Percentiles rank a stretch among this genome's conserved stretches.
Conservation (phyloP, 2,888 invertebrate species). For the Drepana falcataria region DNA sequence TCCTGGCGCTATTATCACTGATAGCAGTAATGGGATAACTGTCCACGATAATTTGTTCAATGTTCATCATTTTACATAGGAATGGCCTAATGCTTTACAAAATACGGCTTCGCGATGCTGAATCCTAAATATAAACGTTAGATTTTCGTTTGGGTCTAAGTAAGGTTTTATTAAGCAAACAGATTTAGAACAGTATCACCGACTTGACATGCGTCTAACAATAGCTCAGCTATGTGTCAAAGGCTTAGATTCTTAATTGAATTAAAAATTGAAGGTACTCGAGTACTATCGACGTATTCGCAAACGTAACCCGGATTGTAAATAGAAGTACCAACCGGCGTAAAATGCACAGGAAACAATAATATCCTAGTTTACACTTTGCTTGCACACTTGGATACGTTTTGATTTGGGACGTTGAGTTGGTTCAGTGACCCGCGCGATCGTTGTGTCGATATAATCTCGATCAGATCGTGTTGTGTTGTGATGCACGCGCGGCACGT, state of each 20-base stretch:
- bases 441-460: slow-evolving; percentile 26
- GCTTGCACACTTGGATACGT: slow-evolving; percentile 10
- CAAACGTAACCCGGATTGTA: not conserved
- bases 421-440: slow-evolving; percentile 32
- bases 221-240: not conserved
- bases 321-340: not conserved
- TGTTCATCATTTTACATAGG: too few species aligned
- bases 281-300: too few species aligned
- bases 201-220: not conserved
- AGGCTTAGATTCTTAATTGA: not conserved
- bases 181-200: too few species aligned
- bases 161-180: too few species aligned
- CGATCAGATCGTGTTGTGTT: slow-evolving; percentile 24
- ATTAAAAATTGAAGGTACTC: not conserved
- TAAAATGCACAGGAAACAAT: too few species aligned
- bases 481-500: slow-evolving; percentile 29
- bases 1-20: slow-evolving; percentile 4
- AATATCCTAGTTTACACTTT: slow-evolving; percentile 4
- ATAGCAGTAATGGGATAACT: not conserved
- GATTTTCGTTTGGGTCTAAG: too few species aligned
- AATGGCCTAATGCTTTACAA: too few species aligned
- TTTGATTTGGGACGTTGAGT: slow-evolving; percentile 22
- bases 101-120: too few species aligned
- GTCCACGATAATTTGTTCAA: slow-evolving; percentile 7
- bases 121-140: too few species aligned